These are phyloP conservation scores for Pogonognathellus flavescens DNA, from an alignment of 1,140 invertebrate genomes.

Conservation along the genomic window DNA sequence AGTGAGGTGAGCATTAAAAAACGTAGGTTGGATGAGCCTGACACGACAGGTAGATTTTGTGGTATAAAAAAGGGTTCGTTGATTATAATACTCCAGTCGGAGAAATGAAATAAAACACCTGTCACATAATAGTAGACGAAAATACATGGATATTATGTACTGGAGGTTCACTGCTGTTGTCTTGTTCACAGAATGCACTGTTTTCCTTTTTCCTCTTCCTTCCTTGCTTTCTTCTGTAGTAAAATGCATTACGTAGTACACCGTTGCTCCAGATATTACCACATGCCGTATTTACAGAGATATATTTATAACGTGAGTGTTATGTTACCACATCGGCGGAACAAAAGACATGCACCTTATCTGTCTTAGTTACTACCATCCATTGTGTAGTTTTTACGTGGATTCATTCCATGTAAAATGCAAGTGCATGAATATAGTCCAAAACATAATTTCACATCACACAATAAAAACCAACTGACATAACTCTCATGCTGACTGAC, in stretches of 20 bases:
- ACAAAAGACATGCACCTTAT: conserved; percentile 41
- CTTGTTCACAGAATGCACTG: background rate
- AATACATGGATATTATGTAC: background rate
- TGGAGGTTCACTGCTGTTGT: conserved; percentile 1
- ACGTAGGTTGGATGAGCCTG: conserved; percentile 10
- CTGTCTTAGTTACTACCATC: background rate
- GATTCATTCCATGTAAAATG: too few species aligned
- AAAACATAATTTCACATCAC: conserved; percentile 44
- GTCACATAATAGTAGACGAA: conserved; percentile 25
- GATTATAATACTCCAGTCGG: conserved; percentile 20
- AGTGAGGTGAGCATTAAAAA: background rate
- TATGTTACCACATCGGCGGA: background rate
- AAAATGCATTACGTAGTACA: background rate
- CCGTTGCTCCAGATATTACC: background rate
- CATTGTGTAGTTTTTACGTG: too few species aligned
- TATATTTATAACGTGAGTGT: conserved; percentile 35
- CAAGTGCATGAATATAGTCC: too few species aligned
- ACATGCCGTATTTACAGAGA: background rate
- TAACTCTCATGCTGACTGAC: conserved; percentile 32
- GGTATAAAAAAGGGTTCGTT: background rate
- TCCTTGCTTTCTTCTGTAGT: background rate
- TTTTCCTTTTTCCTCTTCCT: background rate
- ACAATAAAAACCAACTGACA: conserved; percentile 47
- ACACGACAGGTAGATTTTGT: conserved; percentile 40
- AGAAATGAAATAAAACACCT: conserved; percentile 61